Conservation (phyloP, 2,797 vertebrate species). For the Graptemys geographica region DNA sequence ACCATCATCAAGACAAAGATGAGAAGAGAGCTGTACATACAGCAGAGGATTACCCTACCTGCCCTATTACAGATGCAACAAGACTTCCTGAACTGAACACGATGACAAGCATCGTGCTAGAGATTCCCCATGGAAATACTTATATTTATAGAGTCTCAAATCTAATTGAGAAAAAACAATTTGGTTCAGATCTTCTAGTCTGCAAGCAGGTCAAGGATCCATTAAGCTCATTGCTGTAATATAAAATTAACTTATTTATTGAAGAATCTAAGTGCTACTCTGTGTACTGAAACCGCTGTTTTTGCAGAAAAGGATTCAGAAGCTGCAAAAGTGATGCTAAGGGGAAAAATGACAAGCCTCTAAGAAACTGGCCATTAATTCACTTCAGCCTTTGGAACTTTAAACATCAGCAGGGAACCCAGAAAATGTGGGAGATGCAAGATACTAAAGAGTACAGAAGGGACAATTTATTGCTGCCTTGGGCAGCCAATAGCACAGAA, state of each 20-base stretch:
- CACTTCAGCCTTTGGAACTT: constrained; percentile 17
- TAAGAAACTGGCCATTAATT: constrained; percentile 12
- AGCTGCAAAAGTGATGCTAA: constrained; percentile 16
- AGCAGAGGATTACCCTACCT: background rate
- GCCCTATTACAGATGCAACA: background rate
- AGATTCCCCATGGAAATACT: constrained; percentile 27
- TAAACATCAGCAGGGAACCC: constrained; percentile 16
- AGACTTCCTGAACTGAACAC: background rate
- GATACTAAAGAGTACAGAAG: background rate
- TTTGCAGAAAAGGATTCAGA: constrained; percentile 37
- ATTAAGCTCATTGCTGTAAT: constrained; percentile 62
- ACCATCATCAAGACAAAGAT: background rate
- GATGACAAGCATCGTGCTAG: background rate
- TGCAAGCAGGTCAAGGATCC: constrained; percentile 64
- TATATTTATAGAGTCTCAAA: constrained; percentile 48
- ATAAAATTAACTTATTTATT: constrained; percentile 73
- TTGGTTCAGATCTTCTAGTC: constrained; percentile 44
- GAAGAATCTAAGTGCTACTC: constrained; percentile 63
- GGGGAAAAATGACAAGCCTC: background rate
- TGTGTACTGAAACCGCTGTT: constrained; percentile 38
- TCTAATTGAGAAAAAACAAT: constrained; percentile 65
- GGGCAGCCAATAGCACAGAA: background rate
- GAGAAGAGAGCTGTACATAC: background rate
- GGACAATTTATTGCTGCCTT: constrained; percentile 32
- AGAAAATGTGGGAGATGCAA: background rate